Evolutionary conservation across 2,797 vertebrate species (phyloP), one percentile per base, ranked within the genome.

Genomic region (Calcarius lapponicus): DNA sequence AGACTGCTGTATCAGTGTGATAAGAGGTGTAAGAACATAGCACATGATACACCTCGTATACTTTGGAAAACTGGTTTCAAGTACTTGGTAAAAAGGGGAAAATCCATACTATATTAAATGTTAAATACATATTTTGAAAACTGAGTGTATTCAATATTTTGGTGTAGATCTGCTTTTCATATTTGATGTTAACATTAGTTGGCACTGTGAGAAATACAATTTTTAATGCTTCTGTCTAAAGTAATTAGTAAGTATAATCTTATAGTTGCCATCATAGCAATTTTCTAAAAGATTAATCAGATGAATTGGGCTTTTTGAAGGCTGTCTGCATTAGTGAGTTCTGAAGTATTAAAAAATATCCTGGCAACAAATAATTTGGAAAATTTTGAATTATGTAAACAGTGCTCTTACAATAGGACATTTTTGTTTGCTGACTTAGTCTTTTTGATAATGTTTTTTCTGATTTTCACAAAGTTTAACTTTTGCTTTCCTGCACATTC

Each of bases 401-500:
- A 80, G 14, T 74, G 8, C 15, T 86, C 74, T 72, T 88, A 40
- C 40, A 65, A 4, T 40, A 54, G 19, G 38, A 32, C 26, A 1
- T 47, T 36, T 84, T 84, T 84, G 10, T 51, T 83, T 75, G 15
- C n/a, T 83, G 22, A 13, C 8, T 32, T 58, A 34, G 3, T 13
- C 15, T 65, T 70, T n/a, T 25, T 7, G 2, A 21, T 70, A 42
- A 22, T 24, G 2, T 13, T 40, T 43, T 86, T 70, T 15, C 58
- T 11, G 5, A 31, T 85, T 6, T 71, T 78, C 7, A 18, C 16
- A 4, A 85, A 53, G 11, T 15, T 86, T 80, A 58, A 65, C 18
- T 42, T 71, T 7, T 0, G 0, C 11, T 51, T 86, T 50, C n/a
- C 29, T 81, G 17, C 9, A 7, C 12, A 2, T 51, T 45, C 43